Evolutionary conservation across 2,888 invertebrate species (phyloP).

Genomic region (Latheticus oryzae): DNA sequence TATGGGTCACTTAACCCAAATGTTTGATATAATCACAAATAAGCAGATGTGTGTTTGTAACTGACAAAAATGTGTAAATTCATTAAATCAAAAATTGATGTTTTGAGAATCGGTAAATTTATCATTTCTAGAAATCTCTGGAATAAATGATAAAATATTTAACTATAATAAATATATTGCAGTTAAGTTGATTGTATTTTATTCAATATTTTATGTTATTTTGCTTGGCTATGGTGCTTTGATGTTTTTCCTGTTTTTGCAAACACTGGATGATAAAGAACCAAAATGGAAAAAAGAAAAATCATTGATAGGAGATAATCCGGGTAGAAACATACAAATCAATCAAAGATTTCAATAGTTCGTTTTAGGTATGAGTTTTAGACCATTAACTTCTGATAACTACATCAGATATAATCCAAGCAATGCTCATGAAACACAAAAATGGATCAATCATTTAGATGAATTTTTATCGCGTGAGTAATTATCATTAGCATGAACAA

Average conservation of each 20-base stretch:
- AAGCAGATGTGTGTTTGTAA: too few species aligned
- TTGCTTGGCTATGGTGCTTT: constrained; percentile 95
- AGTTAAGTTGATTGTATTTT: constrained; percentile 95
- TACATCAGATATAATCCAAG: not conserved
- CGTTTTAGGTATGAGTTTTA: constrained; percentile 75
- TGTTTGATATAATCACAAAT: too few species aligned
- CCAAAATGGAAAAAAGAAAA: constrained; percentile 91
- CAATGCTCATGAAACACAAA: not conserved
- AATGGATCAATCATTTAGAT: not conserved
- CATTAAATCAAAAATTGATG: too few species aligned
- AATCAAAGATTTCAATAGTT: constrained; percentile 76
- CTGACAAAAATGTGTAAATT: too few species aligned
- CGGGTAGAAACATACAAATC: constrained; percentile 73
- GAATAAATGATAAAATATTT: too few species aligned
- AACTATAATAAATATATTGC: too few species aligned
- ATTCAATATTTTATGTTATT: constrained; percentile 93
- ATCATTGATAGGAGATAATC: constrained; percentile 93
- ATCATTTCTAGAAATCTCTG: too few species aligned
- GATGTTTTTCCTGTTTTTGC: constrained; percentile 93
- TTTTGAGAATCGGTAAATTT: too few species aligned
- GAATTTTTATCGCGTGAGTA: not conserved
- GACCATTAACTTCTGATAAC: not conserved
- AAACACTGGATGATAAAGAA: constrained; percentile 84
- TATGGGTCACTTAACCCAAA: too few species aligned
- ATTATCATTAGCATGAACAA: too few species aligned